phyloP scores from a whole-genome alignment of 2,888 invertebrate species.

The Byasa hedistus region DNA sequence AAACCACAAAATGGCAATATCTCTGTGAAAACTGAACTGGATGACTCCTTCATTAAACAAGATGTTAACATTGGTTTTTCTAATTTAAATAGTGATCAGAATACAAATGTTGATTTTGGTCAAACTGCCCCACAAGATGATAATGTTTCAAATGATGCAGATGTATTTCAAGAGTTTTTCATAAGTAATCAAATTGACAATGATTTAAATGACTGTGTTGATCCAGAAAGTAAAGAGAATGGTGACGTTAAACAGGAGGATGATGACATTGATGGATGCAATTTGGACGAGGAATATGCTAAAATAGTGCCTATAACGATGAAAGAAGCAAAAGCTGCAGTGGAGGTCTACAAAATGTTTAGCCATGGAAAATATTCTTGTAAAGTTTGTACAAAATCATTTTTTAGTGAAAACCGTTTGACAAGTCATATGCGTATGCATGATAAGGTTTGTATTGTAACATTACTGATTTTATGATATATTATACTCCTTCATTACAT shows the following conservation, averaged over 20 bases:
- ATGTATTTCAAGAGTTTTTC: slow-evolving; percentile 40
- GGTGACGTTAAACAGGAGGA: slow-evolving; percentile 31
- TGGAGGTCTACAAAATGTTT: slow-evolving; percentile 58
- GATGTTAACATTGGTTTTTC: slow-evolving; percentile 9
- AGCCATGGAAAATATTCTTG: slow-evolving; percentile 54
- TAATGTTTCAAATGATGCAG: slow-evolving; percentile 34
- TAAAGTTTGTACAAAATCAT: slow-evolving; percentile 53
- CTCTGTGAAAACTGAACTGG: slow-evolving; percentile 28
- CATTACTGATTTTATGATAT: neutral
- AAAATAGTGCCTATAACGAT: slow-evolving; percentile 56
- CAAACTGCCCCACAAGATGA: slow-evolving; percentile 19
- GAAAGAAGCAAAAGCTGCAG: slow-evolving; percentile 61
- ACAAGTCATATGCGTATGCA: slow-evolving; percentile 63
- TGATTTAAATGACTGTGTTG: slow-evolving; percentile 27
- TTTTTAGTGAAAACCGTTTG: slow-evolving; percentile 50
- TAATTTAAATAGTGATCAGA: slow-evolving; percentile 3
- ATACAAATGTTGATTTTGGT: slow-evolving; percentile 5
- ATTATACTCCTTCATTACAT: no score
- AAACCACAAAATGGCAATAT: slow-evolving; percentile 31
- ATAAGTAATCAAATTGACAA: slow-evolving; percentile 35
- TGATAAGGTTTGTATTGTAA: slow-evolving; percentile 53
- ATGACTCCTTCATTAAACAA: slow-evolving; percentile 13
- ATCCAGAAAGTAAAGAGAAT: slow-evolving; percentile 28
- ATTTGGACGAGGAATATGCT: slow-evolving; percentile 64
- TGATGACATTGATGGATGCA: slow-evolving; percentile 52